Base-by-base conservation (phyloP, 2,888 invertebrate species). In the Lutraria lutraria region DNA sequence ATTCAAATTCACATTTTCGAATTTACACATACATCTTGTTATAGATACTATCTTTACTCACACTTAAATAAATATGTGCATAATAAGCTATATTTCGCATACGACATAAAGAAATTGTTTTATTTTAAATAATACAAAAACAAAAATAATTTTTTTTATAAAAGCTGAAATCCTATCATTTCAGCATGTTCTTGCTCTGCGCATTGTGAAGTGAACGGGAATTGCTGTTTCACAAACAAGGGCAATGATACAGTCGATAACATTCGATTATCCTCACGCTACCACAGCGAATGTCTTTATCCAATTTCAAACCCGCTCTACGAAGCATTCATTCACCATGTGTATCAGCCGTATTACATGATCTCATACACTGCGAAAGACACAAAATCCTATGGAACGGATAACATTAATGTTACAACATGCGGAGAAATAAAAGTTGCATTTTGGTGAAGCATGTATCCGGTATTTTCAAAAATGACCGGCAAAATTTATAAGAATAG, bases 161-260 rank as follows among this genome's bases (percentile, higher is more conserved):
- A 53, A 12, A 12, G 8, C 15, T 12, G 53, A 53, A 53, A 12
- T 53, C 15, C 21, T 56, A 19, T 56, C 25, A 63, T 63, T 63
- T 83, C 63, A 83, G 63, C 43, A 25, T 83, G 83, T 68, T 83
- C 83, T 31, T 83, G 83, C 83, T 31, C 68, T 68, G n/a, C 12
- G 34, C n/a, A 68, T 68, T 25, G 52, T 25, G 52, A 63, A 52
- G 25, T 68, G 43, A 25, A 34, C 34, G 29, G 19, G 13, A 83
- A 83, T 34, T 43, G 31, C 43, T 63, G 63, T 52, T 29, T 83
- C 52, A 43, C 83, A 10, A 68, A 68, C 68, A 4, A 52, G 68
- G 21, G 60, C 43, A 52, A 68, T 83, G 34, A 34, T 68, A 52
- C 63, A 0, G 63, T n/a, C 3, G n/a, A 63, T 4, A 63, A n/a